Percentiles rank a stretch among this genome's conserved stretches.
phyloP scores from a whole-genome alignment of 2,797 vertebrate genomes.

The Rhadinocentrus ornatus region DNA sequence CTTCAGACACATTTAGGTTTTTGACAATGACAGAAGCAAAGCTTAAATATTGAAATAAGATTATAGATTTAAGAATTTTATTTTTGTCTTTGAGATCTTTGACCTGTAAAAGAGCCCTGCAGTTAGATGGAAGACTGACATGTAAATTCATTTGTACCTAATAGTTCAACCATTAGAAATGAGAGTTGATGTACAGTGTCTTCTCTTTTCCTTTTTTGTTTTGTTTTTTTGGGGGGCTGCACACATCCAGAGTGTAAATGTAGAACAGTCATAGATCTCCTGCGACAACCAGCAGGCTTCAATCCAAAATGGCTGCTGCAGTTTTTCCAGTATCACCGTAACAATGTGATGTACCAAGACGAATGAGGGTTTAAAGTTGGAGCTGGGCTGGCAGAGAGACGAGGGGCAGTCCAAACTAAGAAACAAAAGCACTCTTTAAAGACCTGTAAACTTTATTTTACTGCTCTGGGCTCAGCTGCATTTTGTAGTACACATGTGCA shows the following conservation, averaged over 20 bases:
- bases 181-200: constrained; percentile 64
- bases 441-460: constrained; percentile 31
- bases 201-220: constrained; percentile 19
- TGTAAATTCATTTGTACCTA: constrained; percentile 75
- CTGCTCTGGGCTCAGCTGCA: constrained; percentile 48
- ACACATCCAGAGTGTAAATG: constrained; percentile 22
- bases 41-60: constrained; percentile 44
- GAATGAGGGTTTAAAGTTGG: constrained; percentile 3
- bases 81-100: constrained; percentile 58
- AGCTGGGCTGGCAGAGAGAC: constrained; percentile 2
- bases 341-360: constrained; percentile 3
- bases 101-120: constrained; percentile 54
- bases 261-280: constrained; percentile 40
- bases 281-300: constrained; percentile 28
- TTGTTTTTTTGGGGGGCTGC: constrained; percentile 20
- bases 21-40: constrained; percentile 49
- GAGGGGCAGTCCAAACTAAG: neutral
- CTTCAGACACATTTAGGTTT: constrained; percentile 53
- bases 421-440: constrained; percentile 30
- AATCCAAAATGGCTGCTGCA: constrained; percentile 46
- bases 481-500: constrained; percentile 72
- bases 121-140: constrained; percentile 55
- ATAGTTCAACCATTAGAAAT: constrained; percentile 64
- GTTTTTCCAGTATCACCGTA: constrained; percentile 18
- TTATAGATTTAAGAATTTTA: constrained; percentile 57